A percentile compares a stretch with the other conserved stretches of the same genome.
phyloP scores from a whole-genome alignment of 2,797 vertebrate species.

The Emys orbicularis region DNA sequence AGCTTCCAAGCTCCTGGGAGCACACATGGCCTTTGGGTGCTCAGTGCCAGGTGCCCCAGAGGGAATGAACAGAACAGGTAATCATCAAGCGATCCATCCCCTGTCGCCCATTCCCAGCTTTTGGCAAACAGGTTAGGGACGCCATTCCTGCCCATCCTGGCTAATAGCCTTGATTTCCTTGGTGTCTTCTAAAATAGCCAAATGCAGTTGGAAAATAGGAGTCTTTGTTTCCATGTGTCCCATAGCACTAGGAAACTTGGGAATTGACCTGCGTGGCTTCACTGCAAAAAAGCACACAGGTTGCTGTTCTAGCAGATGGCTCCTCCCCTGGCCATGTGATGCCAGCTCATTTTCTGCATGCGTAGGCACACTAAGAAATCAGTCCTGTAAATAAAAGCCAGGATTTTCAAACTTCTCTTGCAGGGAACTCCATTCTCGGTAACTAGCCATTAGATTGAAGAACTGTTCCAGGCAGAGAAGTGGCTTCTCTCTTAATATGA shows the following conservation, averaged over 20 bases:
- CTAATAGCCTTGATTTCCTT: not conserved
- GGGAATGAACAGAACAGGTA: too few species aligned
- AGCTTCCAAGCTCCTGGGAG: not conserved
- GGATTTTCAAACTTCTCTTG: not conserved
- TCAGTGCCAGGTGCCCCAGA: not conserved
- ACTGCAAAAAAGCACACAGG: not conserved
- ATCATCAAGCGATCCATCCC: too few species aligned
- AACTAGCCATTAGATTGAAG: not conserved
- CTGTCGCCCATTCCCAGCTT: too few species aligned
- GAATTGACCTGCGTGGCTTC: accelerated
- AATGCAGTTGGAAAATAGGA: not conserved
- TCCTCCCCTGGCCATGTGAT: accelerated
- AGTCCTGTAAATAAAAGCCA: accelerated
- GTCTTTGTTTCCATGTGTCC: not conserved
- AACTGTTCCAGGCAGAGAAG: not conserved
- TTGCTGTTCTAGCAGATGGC: not conserved
- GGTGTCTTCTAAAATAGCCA: not conserved
- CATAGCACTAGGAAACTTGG: not conserved
- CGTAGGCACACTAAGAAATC: accelerated
- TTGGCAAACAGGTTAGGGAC: too few species aligned
- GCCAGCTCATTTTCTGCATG: accelerated
- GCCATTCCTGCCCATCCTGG: too few species aligned
- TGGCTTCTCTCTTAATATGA: not conserved
- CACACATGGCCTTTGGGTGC: accelerated
- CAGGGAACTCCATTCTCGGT: not conserved